Evolutionary conservation across 2,888 invertebrate genomes (phyloP).

Genomic region (Stenoptilia bipunctidactyla): DNA sequence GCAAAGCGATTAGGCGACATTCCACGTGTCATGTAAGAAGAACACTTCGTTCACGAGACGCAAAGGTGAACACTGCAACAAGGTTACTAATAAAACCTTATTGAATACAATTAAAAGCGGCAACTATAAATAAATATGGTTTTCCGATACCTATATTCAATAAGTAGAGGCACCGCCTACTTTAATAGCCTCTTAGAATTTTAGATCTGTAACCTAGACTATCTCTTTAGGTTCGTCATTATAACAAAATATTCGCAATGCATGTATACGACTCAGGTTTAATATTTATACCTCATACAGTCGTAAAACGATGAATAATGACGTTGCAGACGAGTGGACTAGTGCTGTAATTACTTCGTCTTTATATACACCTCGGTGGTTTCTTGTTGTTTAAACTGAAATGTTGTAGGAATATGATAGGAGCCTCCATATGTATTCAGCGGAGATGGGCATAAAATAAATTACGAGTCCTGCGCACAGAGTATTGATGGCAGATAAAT

Average conservation of each 20-base stretch:
- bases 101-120: constrained; percentile 58
- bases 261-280: constrained; percentile 67
- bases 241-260: constrained; percentile 70
- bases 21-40: constrained; percentile 36
- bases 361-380: constrained; percentile 58
- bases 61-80: constrained; percentile 12
- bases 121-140: constrained; percentile 34
- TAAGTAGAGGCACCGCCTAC: too few species aligned
- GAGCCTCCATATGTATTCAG: constrained; percentile 35
- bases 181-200: constrained; percentile 17
- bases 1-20: constrained; percentile 61
- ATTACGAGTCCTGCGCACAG: constrained; percentile 35
- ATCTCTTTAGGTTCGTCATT: constrained; percentile 63
- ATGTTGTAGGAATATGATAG: constrained; percentile 51
- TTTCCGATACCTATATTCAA: constrained; percentile 24
- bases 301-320: constrained; percentile 71
- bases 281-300: constrained; percentile 69
- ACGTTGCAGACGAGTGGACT: constrained; percentile 63
- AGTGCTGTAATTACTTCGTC: constrained; percentile 65
- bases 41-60: constrained; percentile 13
- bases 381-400: constrained; percentile 61
- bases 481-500: constrained; percentile 26
- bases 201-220: constrained; percentile 44
- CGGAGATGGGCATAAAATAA: constrained; percentile 40
- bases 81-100: constrained; percentile 44